These are phyloP conservation scores for Ammodytes marinus DNA, from an alignment of 2,113 vertebrate genomes.

Conservation along the genomic window DNA sequence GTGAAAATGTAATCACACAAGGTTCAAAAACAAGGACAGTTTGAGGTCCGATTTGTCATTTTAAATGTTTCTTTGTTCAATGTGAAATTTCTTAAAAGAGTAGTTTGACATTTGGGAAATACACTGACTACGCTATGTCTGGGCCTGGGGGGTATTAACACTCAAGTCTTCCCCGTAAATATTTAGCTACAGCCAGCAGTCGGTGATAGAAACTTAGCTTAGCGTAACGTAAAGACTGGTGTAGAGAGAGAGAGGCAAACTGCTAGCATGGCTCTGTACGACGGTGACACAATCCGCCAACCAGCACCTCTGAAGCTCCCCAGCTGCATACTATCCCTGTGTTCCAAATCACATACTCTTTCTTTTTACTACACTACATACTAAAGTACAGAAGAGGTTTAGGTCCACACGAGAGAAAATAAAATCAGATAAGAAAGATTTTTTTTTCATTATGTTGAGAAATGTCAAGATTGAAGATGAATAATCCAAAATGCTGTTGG, in stretches of 20 bases:
- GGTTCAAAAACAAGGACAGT: constrained; percentile 12
- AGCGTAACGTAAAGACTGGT: background rate
- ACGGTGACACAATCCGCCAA: background rate
- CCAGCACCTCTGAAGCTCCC: background rate
- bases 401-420: too few species aligned
- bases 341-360: too few species aligned
- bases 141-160: too few species aligned
- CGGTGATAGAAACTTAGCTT: background rate
- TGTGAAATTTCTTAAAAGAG: constrained; percentile 8
- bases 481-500: too few species aligned
- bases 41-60: background rate
- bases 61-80: constrained; percentile 19
- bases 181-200: background rate
- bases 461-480: too few species aligned
- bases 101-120: constrained; percentile 14
- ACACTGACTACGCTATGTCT: background rate
- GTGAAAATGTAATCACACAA: background rate
- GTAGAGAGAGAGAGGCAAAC: background rate
- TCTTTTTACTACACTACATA: too few species aligned
- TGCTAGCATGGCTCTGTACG: background rate
- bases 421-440: too few species aligned
- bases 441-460: too few species aligned
- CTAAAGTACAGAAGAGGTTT: too few species aligned
- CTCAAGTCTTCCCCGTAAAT: background rate
- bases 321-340: too few species aligned